phyloP scores from a whole-genome alignment of 2,888 invertebrate species.

The Isotomurus palustris region DNA sequence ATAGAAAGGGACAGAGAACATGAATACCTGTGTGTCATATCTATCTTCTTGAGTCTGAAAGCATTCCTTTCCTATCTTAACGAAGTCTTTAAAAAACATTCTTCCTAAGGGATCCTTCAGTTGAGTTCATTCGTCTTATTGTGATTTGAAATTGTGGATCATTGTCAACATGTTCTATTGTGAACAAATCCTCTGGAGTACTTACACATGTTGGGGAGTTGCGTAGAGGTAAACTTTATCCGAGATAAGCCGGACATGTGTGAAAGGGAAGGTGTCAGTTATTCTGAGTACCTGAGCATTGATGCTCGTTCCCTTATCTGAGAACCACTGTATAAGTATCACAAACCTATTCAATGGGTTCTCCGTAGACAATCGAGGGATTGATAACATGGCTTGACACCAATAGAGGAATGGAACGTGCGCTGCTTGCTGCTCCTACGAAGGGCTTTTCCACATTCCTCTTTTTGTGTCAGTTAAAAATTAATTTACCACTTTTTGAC shows the following conservation, averaged over 20 bases:
- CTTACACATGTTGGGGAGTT: too few relatives aligned
- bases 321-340: neutral
- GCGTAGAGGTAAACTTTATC: too few relatives aligned
- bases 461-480: too few relatives aligned
- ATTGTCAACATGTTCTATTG: conserved; percentile 11
- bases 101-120: conserved; percentile 2
- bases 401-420: conserved; percentile 34
- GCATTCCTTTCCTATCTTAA: conserved; percentile 2
- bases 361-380: too few relatives aligned
- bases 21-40: too few relatives aligned
- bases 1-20: too few relatives aligned
- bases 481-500: too few relatives aligned
- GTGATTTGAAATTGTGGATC: conserved; percentile 5
- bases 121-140: conserved; percentile 11
- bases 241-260: too few relatives aligned
- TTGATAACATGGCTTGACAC: conserved; percentile 11
- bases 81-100: conserved; percentile 2
- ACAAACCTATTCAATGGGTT: conserved; percentile 1
- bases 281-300: neutral
- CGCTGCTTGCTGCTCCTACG: too few relatives aligned
- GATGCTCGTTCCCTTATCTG: conserved; percentile 2
- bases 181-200: neutral
- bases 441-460: too few relatives aligned
- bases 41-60: neutral
- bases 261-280: too few relatives aligned